phyloP scores from a whole-genome alignment of 53 echinoderm and acorn worm species.

The Mesocentrotus franciscanus region DNA sequence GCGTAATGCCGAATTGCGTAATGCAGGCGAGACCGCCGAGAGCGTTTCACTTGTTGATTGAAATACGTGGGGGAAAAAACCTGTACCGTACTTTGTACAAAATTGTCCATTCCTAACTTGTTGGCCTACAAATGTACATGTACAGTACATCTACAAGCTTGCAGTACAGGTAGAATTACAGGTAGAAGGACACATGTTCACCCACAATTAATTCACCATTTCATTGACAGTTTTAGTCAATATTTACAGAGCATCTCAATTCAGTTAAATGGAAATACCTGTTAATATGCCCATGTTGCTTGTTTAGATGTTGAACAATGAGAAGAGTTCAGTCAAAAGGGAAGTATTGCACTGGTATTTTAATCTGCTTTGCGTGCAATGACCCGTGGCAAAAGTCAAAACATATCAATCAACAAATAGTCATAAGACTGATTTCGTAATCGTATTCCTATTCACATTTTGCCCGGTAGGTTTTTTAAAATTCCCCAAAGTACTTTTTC shows the following conservation, averaged over 20 bases:
- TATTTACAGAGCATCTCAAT: not conserved
- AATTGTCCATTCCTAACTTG: no score
- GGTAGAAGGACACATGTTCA: not conserved
- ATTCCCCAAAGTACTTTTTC: no score
- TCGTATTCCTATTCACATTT: not conserved
- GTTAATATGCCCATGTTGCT: not conserved
- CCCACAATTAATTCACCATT: not conserved
- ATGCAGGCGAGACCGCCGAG: no score
- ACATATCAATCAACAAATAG: not conserved
- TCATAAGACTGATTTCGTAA: not conserved
- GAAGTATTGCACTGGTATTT: not conserved
- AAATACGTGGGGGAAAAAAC: no score
- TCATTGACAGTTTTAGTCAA: not conserved
- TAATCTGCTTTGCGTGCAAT: not conserved
- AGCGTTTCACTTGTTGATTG: no score
- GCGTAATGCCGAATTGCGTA: no score
- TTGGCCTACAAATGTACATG: not conserved
- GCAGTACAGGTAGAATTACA: not conserved
- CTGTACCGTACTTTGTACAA: no score
- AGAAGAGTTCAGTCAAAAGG: not conserved
- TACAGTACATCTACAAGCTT: not conserved
- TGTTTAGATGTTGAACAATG: not conserved
- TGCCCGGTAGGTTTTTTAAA: no score
- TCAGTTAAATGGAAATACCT: not conserved
- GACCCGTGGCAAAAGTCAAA: not conserved